Base-by-base conservation (phyloP, 2,797 vertebrate genomes). In the Tapera naevia region DNA sequence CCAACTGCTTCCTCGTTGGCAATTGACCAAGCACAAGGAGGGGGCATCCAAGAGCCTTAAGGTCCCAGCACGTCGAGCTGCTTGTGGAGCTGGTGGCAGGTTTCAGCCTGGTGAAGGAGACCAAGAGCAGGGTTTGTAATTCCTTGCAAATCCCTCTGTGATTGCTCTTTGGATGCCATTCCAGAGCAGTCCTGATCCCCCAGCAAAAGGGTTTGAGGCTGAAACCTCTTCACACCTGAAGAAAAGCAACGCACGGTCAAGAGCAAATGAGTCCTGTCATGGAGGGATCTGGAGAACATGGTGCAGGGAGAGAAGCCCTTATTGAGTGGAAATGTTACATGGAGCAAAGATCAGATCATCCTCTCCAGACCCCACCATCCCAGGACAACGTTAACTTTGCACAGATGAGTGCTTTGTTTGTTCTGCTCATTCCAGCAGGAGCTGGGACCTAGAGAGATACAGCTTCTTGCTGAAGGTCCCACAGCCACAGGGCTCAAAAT, bases 321-420 rank as follows among this genome's bases (percentile, higher is more conserved):
- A 2, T 43, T 72, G 27, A n/a, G 35, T n/a, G 35, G 57, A 14
- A 28, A 23, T 18, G 17, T 27, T 70, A 15, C 17, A 13, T 0
- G 0, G 48, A 32, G 28, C 1, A 2, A n/a, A 64, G 48, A n/a
- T n/a, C 60, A 66, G 71, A 71, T 66, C 62, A 30, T 22, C 25
- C 48, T 61, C 60, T 73, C 46, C 7, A 0, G 37, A 32, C 9
- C 33, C 43, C 61, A 25, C 62, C 9, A 0, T 7, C 32, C 45
- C 50, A 28, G 60, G 23, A 8, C 73, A 54, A 11, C 0, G 0
- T 23, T 5, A 5, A 21, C 43, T 16, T 48, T 74, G 9, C 3
- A 1, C 21, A n/a, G 15, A n/a, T 5, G 1, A 5, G 12, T 8
- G 2, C 10, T 30, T 8, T 7, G 45, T 1, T 21, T 53, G 8